A percentile compares a stretch with the other conserved stretches of the same genome.
Conservation (phyloP, 2,888 invertebrate species). For the Cheilosia soror region DNA sequence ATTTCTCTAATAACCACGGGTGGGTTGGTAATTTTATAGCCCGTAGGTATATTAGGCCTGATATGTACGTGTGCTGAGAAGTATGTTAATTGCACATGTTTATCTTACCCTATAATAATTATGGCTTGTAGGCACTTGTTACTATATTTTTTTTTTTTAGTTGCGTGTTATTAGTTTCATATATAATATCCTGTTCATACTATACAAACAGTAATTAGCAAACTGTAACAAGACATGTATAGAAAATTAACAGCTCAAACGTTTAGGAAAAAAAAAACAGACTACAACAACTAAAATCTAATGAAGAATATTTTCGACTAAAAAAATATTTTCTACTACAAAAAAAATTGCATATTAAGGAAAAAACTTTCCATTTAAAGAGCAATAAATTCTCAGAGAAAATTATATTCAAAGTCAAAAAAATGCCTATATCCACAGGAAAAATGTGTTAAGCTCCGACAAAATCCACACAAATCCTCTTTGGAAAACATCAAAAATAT, state of each 20-base stretch:
- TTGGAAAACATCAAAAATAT: conserved; percentile 8
- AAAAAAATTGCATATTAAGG: too few species aligned
- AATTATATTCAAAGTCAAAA: background rate
- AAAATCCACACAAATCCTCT: conserved; percentile 27
- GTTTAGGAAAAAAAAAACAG: background rate
- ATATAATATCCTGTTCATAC: background rate
- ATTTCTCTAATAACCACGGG: conserved; percentile 28
- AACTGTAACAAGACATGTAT: background rate
- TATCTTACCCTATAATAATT: conserved; percentile 39
- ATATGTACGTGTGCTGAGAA: conserved; percentile 3
- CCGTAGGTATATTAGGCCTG: conserved; percentile 1
- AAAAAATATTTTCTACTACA: too few species aligned
- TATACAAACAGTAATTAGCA: background rate
- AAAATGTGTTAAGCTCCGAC: conserved; percentile 15
- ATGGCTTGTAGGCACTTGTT: background rate
- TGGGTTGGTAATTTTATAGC: conserved; percentile 42
- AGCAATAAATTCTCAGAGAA: too few species aligned
- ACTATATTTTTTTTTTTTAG: background rate
- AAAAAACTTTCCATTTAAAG: too few species aligned
- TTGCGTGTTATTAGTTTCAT: conserved; percentile 31
- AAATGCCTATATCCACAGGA: background rate
- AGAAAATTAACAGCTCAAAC: background rate
- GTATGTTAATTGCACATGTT: conserved; percentile 53
- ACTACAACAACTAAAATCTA: background rate
- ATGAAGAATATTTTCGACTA: background rate